Base-by-base conservation (phyloP, 2,113 vertebrate species). In the Hypanus sabinus region DNA sequence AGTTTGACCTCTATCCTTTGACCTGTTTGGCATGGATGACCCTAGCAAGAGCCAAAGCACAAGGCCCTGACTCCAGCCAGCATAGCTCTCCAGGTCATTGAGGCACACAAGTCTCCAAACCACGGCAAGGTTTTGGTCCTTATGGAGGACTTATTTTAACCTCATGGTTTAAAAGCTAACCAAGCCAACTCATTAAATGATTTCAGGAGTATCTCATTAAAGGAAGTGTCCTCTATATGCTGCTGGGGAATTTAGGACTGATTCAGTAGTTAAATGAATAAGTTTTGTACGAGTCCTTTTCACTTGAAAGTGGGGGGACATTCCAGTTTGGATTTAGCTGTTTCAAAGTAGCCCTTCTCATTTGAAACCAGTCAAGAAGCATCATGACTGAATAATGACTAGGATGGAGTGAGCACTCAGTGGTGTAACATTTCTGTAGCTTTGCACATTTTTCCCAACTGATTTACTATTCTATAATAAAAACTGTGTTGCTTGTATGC, bases 121-220 rank as follows among this genome's bases (percentile, higher is more conserved):
- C 46, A 46, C 46, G 46, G 4, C 46, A 46, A 46, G 46, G 46
- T 46, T 46, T 46, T 46, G 46, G 46, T 46, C 46, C 46, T 46
- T 46, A n/a, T n/a, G n/a, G n/a, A n/a, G n/a, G n/a, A n/a, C 10
- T 65, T 1, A 5, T 18, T 33, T 65, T 88, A 88, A 85, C 16
- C 57, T 27, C 85, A 85, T 33, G 12, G 85, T n/a, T 65, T 10
- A 88, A 88, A 60, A 90, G 85, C 6, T 36, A n/a, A n/a, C 60
- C 65, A 18, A 65, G 3, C n/a, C 30, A 68, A n/a, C 60, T 7
- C 30, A 33, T 12, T 60, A 90, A 65, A n/a, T 87, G 30, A 62
- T 60, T 87, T 90, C 85, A 90, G 60, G 85, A 90, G n/a, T 90
- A 8, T 36, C 60, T 90, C 60, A 33, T 68, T n/a, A 65, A 62